These are phyloP conservation scores for Xenotilapia leptura DNA, from an alignment of 2,113 vertebrate genomes.

Conservation along the genomic window DNA sequence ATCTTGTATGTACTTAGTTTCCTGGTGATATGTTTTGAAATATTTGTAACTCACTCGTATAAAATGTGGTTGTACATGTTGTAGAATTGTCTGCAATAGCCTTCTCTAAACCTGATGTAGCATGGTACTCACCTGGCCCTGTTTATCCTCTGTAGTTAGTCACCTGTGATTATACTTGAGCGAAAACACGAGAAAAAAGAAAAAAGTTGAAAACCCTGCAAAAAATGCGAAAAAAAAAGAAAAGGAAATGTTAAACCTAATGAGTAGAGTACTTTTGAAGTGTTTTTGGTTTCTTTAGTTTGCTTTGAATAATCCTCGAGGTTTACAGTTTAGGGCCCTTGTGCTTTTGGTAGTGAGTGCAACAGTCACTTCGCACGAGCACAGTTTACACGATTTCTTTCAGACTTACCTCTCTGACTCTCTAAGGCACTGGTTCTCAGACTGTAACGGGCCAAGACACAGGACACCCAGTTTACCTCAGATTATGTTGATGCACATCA, in stretches of 20 bases:
- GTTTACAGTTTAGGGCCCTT: constrained; percentile 64
- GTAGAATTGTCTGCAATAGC: constrained; percentile 87
- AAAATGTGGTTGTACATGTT: constrained; percentile 82
- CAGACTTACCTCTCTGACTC: constrained; percentile 64
- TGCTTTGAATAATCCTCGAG: constrained; percentile 52
- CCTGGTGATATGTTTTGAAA: constrained; percentile 83
- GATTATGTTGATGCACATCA: constrained; percentile 58
- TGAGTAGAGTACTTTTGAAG: constrained; percentile 56
- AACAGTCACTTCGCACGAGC: constrained; percentile 41
- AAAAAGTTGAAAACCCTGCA: constrained; percentile 61
- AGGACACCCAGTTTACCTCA: constrained; percentile 58
- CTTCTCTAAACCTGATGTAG: constrained; percentile 78
- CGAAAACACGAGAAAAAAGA: constrained; percentile 36
- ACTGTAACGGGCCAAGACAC: constrained; percentile 49
- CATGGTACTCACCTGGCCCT: constrained; percentile 73
- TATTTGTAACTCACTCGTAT: constrained; percentile 78
- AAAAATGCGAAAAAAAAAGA: constrained; percentile 54
- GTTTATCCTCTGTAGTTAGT: constrained; percentile 61
- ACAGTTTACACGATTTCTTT: constrained; percentile 65
- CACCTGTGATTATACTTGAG: constrained; percentile 66
- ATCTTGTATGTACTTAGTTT: constrained; percentile 80
- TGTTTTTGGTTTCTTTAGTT: constrained; percentile 24
- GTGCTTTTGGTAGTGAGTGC: constrained; percentile 52
- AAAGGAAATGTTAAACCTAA: constrained; percentile 46
- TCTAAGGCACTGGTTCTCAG: constrained; percentile 52